phyloP scores from a whole-genome alignment of 2,888 invertebrate species.

The Tachina grossa region DNA sequence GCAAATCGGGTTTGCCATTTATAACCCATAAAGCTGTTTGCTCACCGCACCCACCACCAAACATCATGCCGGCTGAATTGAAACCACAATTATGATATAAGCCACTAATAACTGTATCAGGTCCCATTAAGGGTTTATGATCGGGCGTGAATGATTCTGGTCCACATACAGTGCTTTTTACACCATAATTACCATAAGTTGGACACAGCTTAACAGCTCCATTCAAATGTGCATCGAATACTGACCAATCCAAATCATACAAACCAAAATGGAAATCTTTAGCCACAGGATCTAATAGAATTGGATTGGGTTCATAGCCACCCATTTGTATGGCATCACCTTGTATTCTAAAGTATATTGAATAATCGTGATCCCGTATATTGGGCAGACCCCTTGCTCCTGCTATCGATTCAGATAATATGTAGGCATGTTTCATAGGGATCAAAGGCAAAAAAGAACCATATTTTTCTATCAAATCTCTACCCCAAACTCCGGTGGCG shows the following conservation, averaged over 20 bases:
- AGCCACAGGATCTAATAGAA: conserved; percentile 89
- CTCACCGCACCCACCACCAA: conserved; percentile 93
- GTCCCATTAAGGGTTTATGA: conserved; percentile 93
- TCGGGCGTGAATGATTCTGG: conserved; percentile 97
- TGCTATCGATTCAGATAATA: conserved; percentile 90
- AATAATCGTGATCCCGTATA: conserved; percentile 92
- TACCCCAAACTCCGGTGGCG: conserved; percentile 90
- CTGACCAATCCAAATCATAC: conserved; percentile 93
- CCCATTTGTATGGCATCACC: conserved; percentile 93
- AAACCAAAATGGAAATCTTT: conserved; percentile 91
- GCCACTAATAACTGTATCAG: conserved; percentile 87
- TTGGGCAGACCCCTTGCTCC: conserved; percentile 91
- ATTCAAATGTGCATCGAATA: conserved; percentile 90
- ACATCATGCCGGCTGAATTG: conserved; percentile 96
- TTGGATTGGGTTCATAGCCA: conserved; percentile 94
- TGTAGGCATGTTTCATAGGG: conserved; percentile 94
- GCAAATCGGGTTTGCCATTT: conserved; percentile 90
- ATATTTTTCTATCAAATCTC: conserved; percentile 84
- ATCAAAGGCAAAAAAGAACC: conserved; percentile 88
- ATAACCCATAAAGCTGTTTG: conserved; percentile 94
- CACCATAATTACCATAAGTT: conserved; percentile 88
- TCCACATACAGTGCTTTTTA: conserved; percentile 94
- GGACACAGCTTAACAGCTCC: conserved; percentile 90
- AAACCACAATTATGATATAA: conserved; percentile 94
- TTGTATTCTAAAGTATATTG: conserved; percentile 91